Evolutionary conservation across 2,797 vertebrate species (phyloP), one percentile per base, ranked within the genome.

Genomic region (Rachycentron canadum): DNA sequence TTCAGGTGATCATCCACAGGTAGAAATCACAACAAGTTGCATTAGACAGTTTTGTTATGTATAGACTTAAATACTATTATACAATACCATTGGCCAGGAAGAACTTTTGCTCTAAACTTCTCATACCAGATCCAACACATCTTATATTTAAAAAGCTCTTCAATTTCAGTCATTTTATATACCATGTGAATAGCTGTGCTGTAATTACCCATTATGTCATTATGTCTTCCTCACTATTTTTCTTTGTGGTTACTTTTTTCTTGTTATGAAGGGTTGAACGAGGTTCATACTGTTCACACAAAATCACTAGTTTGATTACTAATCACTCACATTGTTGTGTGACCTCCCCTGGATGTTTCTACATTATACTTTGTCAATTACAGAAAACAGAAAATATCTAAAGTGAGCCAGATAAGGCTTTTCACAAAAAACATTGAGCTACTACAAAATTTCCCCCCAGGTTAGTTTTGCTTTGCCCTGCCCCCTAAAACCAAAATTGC

Each of bases 401-500:
- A 60, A 2, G 2, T 50, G 12, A 69, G 32, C 0, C n/a, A 2
- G 69, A 56, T 34, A 36, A 7, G 21, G 3, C 21, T 68, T 49
- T 26, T 64, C 36, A 32, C 26, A 40, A 70, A n/a, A 16, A 21
- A 16, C n/a, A 63, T 30, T 43, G 0, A 0, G 34, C 47, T 23
- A 34, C 30, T 34, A 41, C 16, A 63, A 62, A 68, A 30, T 64
- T 47, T 85, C 62, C 16, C 21, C 2, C 45, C 32, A 5, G 36
- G 59, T 82, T 61, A 62, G 53, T 82, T 73, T 72, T n/a, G 61
- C 62, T 76, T 67, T 45, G 50, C 76, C 57, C 69, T 56, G 66
- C 80, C 85, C 72, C 84, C 70, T 70, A 32, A 64, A 84, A 86
- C 69, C 69, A 57, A 49, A 53, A 75, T 53, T 73, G 67, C 62